Conservation (phyloP, 2,113 vertebrate genomes). For the Orientallactaga bullata region DNA sequence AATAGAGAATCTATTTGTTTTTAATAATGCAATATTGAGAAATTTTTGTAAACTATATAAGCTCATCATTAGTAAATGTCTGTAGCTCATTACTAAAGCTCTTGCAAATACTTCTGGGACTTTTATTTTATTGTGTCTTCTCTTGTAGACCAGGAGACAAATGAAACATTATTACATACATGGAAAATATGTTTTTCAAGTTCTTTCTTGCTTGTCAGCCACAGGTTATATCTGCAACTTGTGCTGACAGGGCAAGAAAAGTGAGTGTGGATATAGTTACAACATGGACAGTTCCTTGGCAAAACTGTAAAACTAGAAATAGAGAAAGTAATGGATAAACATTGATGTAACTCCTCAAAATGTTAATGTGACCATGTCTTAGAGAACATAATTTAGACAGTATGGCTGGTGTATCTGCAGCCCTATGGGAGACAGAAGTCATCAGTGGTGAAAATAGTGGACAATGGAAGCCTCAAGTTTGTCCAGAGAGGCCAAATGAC, state of each 20-base stretch:
- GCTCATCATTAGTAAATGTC: background rate
- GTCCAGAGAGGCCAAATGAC: no score
- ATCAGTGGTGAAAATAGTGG: no score
- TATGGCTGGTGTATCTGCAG: background rate
- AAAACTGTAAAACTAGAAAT: background rate
- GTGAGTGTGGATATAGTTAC: background rate
- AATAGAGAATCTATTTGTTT: background rate
- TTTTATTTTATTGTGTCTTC: no score
- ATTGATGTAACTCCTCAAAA: background rate
- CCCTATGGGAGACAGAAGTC: no score
- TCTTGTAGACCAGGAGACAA: background rate
- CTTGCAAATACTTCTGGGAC: rapidly evolving
- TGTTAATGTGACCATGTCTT: no score
- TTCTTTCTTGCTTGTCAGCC: background rate
- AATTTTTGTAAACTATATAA: background rate
- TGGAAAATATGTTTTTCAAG: background rate
- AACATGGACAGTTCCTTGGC: background rate
- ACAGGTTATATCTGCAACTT: background rate
- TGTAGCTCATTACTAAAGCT: background rate
- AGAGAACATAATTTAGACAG: background rate
- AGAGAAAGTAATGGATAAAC: no score
- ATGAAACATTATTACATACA: no score
- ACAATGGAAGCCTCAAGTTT: no score
- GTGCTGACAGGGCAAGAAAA: background rate
- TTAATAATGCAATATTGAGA: background rate